phyloP scores from a whole-genome alignment of 2,113 vertebrate species.

The Periophthalmodon schlosseri region DNA sequence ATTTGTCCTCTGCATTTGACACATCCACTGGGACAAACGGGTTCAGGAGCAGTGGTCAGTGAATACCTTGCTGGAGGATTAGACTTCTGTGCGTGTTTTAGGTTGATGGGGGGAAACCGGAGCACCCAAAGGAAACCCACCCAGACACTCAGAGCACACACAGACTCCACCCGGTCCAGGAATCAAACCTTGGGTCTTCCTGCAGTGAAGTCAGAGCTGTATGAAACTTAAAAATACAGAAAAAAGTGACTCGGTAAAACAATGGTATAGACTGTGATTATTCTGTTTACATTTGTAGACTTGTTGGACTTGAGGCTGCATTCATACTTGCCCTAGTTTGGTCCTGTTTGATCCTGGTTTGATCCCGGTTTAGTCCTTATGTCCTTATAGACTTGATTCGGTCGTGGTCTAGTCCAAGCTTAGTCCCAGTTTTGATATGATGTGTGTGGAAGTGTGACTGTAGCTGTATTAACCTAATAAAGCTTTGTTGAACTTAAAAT shows the following conservation, averaged over 20 bases:
- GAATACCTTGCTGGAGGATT: no score
- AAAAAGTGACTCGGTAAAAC: background rate
- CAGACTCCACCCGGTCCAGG: background rate
- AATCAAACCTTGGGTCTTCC: background rate
- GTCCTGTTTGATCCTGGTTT: no score
- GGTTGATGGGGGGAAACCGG: background rate
- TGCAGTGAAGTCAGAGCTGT: background rate
- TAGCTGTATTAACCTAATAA: no score
- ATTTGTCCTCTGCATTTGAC: background rate
- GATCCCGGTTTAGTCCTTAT: no score
- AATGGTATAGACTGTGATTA: no score
- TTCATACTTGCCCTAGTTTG: no score
- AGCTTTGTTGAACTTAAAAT: no score
- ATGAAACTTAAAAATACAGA: background rate
- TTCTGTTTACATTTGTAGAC: no score
- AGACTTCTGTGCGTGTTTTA: background rate
- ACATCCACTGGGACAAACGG: background rate
- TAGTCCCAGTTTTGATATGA: no score
- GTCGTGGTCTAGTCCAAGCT: no score
- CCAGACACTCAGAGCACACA: background rate
- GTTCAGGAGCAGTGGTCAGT: background rate
- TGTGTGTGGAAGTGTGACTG: no score
- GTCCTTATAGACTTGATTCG: background rate
- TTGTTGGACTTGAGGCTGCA: no score
- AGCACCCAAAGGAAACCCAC: background rate